phyloP scores from a whole-genome alignment of 2,797 vertebrate species.

The Enteromius anoplus region DNA sequence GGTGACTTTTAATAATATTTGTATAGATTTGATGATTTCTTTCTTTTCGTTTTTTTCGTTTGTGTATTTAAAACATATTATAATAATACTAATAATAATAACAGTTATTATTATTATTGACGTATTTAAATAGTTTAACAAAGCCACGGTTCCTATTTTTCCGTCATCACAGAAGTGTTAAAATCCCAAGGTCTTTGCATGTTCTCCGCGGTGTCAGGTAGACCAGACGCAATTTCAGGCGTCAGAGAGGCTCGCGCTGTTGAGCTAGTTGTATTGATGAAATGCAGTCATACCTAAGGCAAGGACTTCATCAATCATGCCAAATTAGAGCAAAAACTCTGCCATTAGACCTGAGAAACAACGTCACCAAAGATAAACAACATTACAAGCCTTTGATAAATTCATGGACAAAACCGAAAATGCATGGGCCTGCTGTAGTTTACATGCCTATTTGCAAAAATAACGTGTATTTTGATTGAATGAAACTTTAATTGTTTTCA shows the following conservation, averaged over 20 bases:
- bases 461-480: neutral
- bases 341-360: conserved; percentile 69
- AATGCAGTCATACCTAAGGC: conserved; percentile 86
- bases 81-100: too few species aligned
- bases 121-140: neutral
- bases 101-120: neutral
- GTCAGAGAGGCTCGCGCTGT: conserved; percentile 68
- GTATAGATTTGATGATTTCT: neutral
- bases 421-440: neutral
- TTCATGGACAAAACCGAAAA: conserved; percentile 11
- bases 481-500: neutral
- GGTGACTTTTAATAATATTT: neutral
- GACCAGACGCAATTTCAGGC: conserved; percentile 49
- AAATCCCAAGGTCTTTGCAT: conserved; percentile 10
- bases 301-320: conserved; percentile 95
- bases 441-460: neutral
- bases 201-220: conserved; percentile 32
- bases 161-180: neutral
- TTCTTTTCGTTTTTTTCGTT: neutral
- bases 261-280: conserved; percentile 87
- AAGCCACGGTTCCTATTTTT: neutral
- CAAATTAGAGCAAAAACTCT: conserved; percentile 88
- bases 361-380: conserved; percentile 83
- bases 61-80: neutral
- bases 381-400: conserved; percentile 53